phyloP scores from a whole-genome alignment of 2,797 vertebrate species.

The Periophthalmus magnuspinnatus region DNA sequence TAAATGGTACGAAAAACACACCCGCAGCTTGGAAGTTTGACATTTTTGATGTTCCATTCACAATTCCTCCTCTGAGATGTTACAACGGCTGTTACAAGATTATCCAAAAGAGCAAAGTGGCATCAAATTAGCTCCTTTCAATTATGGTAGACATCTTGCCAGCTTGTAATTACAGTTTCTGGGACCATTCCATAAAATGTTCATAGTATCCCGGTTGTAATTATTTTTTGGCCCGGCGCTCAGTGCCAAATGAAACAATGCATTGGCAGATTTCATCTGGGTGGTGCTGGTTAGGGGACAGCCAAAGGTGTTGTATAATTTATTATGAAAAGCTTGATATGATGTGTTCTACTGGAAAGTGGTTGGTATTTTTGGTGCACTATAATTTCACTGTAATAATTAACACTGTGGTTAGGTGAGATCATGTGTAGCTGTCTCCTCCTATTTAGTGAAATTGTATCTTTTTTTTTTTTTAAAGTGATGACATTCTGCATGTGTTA shows the following conservation, averaged over 20 bases:
- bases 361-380: not conserved
- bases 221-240: constrained; percentile 50
- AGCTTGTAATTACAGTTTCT: constrained; percentile 59
- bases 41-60: not conserved
- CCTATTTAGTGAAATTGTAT: not conserved
- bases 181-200: constrained; percentile 55
- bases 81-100: constrained; percentile 33
- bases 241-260: constrained; percentile 35
- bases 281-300: constrained; percentile 10
- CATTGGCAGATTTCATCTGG: constrained; percentile 21
- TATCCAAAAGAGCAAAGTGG: constrained; percentile 39
- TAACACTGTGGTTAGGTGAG: not conserved
- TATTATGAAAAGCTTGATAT: not conserved
- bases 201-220: constrained; percentile 48
- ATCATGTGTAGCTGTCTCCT: not conserved
- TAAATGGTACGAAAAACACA: constrained; percentile 6
- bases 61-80: constrained; percentile 26
- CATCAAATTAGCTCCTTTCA: constrained; percentile 53
- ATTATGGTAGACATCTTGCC: constrained; percentile 49
- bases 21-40: constrained; percentile 1
- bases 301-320: constrained; percentile 29
- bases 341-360: not conserved
- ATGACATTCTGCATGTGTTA: not conserved
- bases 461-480: not conserved
- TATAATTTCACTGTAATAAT: not conserved